A percentile compares a stretch with the other conserved stretches of the same genome.
These are phyloP conservation scores for Diarsia dahlii DNA, from an alignment of 2,888 invertebrate species.

Conservation along the genomic window DNA sequence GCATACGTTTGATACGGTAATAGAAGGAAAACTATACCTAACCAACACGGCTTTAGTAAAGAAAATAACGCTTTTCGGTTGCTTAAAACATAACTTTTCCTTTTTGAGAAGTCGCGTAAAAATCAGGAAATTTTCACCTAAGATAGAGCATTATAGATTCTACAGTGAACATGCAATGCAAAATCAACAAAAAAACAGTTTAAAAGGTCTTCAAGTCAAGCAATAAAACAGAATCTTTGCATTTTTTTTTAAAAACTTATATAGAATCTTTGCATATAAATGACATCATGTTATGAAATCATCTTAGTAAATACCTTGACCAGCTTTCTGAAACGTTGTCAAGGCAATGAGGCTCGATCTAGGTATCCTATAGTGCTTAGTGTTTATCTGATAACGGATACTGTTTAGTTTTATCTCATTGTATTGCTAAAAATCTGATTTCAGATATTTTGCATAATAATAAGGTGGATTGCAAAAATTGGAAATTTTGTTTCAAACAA, in stretches of 20 bases:
- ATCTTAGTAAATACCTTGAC: slow-evolving; percentile 25
- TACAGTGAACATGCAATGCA: neutral
- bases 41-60: neutral
- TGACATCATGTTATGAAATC: slow-evolving; percentile 9
- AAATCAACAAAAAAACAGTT: neutral
- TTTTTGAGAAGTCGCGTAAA: neutral
- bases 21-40: neutral
- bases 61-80: neutral
- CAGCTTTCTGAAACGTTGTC: slow-evolving; percentile 29
- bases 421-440: neutral
- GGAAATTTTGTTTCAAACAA: no score
- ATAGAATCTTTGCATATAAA: slow-evolving; percentile 1
- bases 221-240: neutral
- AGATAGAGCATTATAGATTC: neutral
- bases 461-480: neutral
- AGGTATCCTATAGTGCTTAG: slow-evolving; percentile 30
- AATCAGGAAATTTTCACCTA: neutral
- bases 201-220: neutral
- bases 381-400: slow-evolving; percentile 41
- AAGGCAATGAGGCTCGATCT: slow-evolving; percentile 44
- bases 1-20: neutral
- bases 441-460: neutral
- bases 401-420: slow-evolving; percentile 43
- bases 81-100: neutral
- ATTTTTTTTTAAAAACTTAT: no score